phyloP scores from a whole-genome alignment of 2,888 invertebrate genomes.

The Sipha maydis region DNA sequence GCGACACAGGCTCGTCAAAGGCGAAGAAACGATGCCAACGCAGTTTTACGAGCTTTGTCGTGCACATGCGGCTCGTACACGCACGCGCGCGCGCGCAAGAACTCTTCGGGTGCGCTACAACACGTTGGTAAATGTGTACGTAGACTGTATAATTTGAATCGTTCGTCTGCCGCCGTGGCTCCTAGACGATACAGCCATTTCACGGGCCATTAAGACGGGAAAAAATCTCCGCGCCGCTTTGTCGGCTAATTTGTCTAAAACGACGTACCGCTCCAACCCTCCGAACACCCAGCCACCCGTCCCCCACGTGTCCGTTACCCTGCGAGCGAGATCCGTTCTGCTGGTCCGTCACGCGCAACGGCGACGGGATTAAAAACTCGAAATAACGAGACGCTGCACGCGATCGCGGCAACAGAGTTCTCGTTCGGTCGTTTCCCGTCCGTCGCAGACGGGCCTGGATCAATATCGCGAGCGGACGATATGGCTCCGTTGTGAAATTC shows the following conservation, averaged over 20 bases:
- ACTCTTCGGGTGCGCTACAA: too few species aligned
- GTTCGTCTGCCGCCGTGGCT: conserved; percentile 53
- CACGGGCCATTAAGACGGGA: conserved; percentile 59
- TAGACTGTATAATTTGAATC: background rate
- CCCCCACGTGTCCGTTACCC: too few species aligned
- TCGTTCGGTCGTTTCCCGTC: too few species aligned
- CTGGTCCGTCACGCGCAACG: too few species aligned
- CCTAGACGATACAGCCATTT: conserved; percentile 57
- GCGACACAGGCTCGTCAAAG: background rate
- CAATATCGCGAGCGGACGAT: too few species aligned
- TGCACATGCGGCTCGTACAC: conserved; percentile 14
- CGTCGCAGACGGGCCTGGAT: too few species aligned
- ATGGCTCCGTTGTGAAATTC: too few species aligned
- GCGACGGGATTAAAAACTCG: too few species aligned
- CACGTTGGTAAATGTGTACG: background rate
- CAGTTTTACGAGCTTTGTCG: conserved; percentile 14
- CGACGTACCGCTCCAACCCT: background rate
- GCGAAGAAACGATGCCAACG: background rate
- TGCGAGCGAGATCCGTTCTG: too few species aligned
- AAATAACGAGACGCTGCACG: too few species aligned
- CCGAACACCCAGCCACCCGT: too few species aligned
- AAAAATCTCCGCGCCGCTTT: conserved; percentile 42
- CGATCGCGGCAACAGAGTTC: too few species aligned
- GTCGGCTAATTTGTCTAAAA: conserved; percentile 60
- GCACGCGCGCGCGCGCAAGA: background rate